Percentiles rank a stretch among this genome's conserved stretches.
These are phyloP conservation scores for Zalophus californianus DNA, from an alignment of 2,797 vertebrate species.

Conservation along the genomic window DNA sequence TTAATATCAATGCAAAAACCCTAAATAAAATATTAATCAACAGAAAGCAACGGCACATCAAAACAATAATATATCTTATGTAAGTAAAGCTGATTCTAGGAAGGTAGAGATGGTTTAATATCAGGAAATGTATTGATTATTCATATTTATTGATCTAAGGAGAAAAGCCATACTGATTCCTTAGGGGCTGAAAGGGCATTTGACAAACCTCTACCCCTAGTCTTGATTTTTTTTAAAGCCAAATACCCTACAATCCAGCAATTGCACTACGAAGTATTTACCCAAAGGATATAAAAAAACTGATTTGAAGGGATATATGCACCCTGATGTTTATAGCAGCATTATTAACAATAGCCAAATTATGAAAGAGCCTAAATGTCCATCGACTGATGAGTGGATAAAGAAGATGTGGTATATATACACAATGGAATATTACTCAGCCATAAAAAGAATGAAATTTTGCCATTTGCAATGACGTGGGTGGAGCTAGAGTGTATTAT, in stretches of 20 bases:
- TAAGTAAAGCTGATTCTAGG: constrained; percentile 32
- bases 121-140: neutral
- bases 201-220: neutral
- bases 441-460: neutral
- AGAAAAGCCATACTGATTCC: neutral
- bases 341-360: neutral
- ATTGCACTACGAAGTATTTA: neutral
- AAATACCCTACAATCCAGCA: neutral
- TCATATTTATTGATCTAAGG: constrained; percentile 33
- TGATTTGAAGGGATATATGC: neutral
- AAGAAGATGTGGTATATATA: neutral
- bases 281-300: neutral
- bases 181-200: neutral
- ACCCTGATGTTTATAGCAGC: neutral
- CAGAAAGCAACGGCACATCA: neutral
- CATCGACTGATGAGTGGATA: neutral
- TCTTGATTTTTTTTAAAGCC: neutral
- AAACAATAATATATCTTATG: neutral
- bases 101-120: neutral
- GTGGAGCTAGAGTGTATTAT: neutral
- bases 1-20: constrained; percentile 32
- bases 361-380: neutral
- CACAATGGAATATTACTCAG: neutral
- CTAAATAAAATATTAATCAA: constrained; percentile 67
- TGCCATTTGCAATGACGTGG: neutral